Evolutionary conservation across 2,888 invertebrate genomes (phyloP), one percentile per base, ranked within the genome.

Genomic region (Drosophila acutilabella): DNA sequence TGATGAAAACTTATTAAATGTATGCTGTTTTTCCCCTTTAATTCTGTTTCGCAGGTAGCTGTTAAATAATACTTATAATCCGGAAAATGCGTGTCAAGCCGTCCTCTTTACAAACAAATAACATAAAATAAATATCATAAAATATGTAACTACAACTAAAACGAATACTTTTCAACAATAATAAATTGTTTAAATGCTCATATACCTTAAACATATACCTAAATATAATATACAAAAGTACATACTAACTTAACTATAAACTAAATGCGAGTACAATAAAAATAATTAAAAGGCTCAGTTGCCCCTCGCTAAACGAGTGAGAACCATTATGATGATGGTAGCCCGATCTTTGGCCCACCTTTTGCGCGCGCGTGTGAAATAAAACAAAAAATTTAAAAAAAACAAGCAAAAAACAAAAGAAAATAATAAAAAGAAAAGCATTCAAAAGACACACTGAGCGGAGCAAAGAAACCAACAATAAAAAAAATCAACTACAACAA

Each of bases 41-140:
- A 8, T 30, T 30, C 30, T 30, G 30, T 30, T 30, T 30, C 30
- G 4, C 62, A 77, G 76, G 65, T 77, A 69, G 71, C 64, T 74
- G 71, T 59, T 61, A 66, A 71, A 78, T 48, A 36, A 5, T 36
- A 64, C 59, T 57, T 64, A 61, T 86, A 72, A 74, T 74, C 62
- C 58, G 30, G 8, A 36, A 13, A 64, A 82, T 76, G 86, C 65
- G 78, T 88, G 88, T 79, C 86, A 88, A 89, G 88, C 84, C 84
- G 84, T 85, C 84, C 84, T 89, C 88, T 85, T 77, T 85, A 84
- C 89, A 87, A 87, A 72, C 56, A 65, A 84, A 61, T 64, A 83
- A 36, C 1, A 36, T 13, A 30, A 13, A 36, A 36, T 36, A 36
- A 67, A 61, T 60, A 78, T 71, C 64, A 75, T 62, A 56, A 72